Evolutionary conservation across 1,140 invertebrate genomes (phyloP), one percentile per base, ranked within the genome.

Genomic region (Cecropterus lyciades): DNA sequence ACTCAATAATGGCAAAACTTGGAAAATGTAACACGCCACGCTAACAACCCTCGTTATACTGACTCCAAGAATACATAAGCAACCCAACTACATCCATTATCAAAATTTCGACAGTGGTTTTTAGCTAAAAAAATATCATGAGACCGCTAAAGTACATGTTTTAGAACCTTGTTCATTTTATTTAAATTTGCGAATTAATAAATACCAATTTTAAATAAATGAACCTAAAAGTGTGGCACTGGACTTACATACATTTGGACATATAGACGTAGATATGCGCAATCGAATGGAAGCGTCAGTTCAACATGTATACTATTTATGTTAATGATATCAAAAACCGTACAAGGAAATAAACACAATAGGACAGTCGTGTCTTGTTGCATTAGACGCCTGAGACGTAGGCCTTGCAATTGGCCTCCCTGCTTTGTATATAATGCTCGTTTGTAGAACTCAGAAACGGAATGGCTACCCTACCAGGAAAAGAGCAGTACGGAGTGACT

Each of bases 321-420:
- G 81, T 84, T 85, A 85, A 85, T 85, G 83, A 84, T 85, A 82
- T 82, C 81, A 84, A 84, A 85, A 82, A 78, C 82, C 82, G 52
- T 85, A 82, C 72, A 80, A 84, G 83, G 83, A 86, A 82, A 80
- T 84, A 84, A 82, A 85, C 80, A 87, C 84, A 87, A 87, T 87
- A 84, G 82, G 82, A 82, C 82, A 80, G 82, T 84, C 81, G 75
- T 84, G 82, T 85, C 82, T 80, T 70, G 73, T 74, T 79, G 73
- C 76, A 82, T 82, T 80, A 85, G 82, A 85, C 77, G 77, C 74
- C 75, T 72, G 65, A 78, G 75, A 75, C 75, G 69, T 69, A 66
- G 70, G 69, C 77, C 69, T 68, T 73, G 77, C 79, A 84, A 82
- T 84, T 85, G 84, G 78, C 76, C 76, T 84, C 72, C 79, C 80